Conservation (phyloP, 2,113 vertebrate species). For the Oryctolagus cuniculus region DNA sequence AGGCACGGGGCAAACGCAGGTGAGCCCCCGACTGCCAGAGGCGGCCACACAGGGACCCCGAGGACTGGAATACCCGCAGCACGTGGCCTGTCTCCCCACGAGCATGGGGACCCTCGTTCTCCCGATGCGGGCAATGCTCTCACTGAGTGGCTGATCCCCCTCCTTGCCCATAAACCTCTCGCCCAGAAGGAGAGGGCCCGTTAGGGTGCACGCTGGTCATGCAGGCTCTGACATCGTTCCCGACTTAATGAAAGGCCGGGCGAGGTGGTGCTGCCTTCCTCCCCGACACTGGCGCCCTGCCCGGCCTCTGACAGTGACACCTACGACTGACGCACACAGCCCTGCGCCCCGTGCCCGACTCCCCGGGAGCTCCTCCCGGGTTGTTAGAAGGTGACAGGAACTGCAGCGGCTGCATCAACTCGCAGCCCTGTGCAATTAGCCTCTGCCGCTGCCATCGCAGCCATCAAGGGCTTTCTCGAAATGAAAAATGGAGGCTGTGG, state of each 20-base stretch:
- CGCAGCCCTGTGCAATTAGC: background rate
- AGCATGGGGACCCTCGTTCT: rapidly evolving
- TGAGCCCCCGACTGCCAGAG: constrained; percentile 74
- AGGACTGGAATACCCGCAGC: constrained; percentile 32
- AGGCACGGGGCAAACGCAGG: constrained; percentile 76
- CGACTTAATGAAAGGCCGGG: constrained; percentile 83
- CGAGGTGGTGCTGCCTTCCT: constrained; percentile 56
- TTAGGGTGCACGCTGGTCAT: constrained; percentile 56
- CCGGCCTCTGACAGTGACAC: background rate
- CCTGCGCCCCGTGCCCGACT: rapidly evolving
- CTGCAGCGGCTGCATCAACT: background rate
- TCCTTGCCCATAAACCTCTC: constrained; percentile 62
- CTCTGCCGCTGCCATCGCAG: background rate
- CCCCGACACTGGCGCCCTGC: background rate
- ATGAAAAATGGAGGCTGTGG: background rate
- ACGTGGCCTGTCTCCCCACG: constrained; percentile 32
- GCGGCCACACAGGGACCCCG: constrained; percentile 59
- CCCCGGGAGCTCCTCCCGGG: background rate
- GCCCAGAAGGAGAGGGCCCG: constrained; percentile 34
- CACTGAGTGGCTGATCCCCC: constrained; percentile 55
- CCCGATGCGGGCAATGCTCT: constrained; percentile 1
- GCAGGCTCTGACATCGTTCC: constrained; percentile 66
- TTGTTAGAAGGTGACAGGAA: background rate
- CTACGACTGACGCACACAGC: background rate
- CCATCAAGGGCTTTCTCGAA: background rate